Conservation (phyloP, 92 coral and sea anemone species). For the Scolanthus callimorphus region DNA sequence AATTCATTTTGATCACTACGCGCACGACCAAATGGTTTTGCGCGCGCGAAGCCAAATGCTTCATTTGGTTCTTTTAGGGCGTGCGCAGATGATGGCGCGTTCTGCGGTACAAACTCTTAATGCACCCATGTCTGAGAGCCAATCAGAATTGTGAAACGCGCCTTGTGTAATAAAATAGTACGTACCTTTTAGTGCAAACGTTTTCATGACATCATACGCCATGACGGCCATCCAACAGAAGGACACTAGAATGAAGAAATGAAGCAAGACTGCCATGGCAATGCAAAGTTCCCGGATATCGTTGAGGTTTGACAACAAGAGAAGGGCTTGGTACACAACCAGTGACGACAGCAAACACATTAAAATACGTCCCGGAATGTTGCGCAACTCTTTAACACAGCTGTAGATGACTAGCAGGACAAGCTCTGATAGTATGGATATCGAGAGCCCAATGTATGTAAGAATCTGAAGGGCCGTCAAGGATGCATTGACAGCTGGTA, state of each 20-base stretch:
- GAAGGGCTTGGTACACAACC: conserved; percentile 16
- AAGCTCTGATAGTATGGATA: conserved; percentile 25
- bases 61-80: too few relatives aligned
- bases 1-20: not conserved
- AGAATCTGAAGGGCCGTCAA: conserved; percentile 2
- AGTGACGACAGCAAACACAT: conserved; percentile 20
- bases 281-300: conserved; percentile 21
- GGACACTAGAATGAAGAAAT: conserved; percentile 22
- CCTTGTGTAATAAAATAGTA: too few relatives aligned
- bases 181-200: conserved; percentile 42
- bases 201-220: conserved; percentile 42
- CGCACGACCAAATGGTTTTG: too few relatives aligned
- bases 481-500: not conserved
- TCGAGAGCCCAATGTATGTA: conserved; percentile 1
- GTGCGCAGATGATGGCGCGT: too few relatives aligned
- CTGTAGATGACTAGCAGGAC: conserved; percentile 17
- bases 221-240: conserved; percentile 54
- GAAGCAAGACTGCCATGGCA: conserved; percentile 21
- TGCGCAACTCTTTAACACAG: conserved; percentile 8
- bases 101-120: too few relatives aligned
- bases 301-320: conserved; percentile 2
- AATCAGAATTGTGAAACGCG: too few relatives aligned
- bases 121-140: too few relatives aligned
- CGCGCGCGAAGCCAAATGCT: too few relatives aligned
- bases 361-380: conserved; percentile 36